These are phyloP conservation scores for Agrotis clavis DNA, from an alignment of 2,888 invertebrate genomes.

Conservation along the genomic window DNA sequence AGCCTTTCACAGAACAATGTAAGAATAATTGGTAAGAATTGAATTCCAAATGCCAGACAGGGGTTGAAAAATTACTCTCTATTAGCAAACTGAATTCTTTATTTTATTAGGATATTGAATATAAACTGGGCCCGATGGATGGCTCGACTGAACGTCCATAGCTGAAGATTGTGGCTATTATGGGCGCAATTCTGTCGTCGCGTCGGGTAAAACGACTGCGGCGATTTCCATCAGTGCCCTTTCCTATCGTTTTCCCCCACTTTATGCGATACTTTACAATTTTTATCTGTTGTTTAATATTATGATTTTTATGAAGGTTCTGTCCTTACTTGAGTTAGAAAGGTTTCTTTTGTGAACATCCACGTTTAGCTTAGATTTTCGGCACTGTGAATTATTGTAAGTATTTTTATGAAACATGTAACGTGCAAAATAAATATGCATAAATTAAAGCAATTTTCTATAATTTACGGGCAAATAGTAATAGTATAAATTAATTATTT, in stretches of 20 bases:
- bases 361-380: neutral
- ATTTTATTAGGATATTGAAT: conserved; percentile 57
- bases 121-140: conserved; percentile 49
- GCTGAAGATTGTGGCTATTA: conserved; percentile 57
- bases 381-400: neutral
- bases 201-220: conserved; percentile 42
- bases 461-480: no score
- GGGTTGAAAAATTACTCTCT: conserved; percentile 26
- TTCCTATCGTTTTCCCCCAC: conserved; percentile 24
- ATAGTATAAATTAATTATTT: no score
- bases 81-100: conserved; percentile 41
- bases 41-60: conserved; percentile 16
- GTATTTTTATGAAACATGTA: no score
- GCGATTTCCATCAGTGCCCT: conserved; percentile 53
- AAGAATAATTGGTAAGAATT: conserved; percentile 19
- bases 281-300: conserved; percentile 36
- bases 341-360: neutral
- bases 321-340: neutral
- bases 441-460: no score
- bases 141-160: conserved; percentile 41
- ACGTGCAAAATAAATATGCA: neutral
- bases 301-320: conserved; percentile 3
- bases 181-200: conserved; percentile 51
- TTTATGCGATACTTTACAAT: conserved; percentile 34
- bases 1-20: conserved; percentile 16